These are phyloP conservation scores for Noturus placidus DNA, from an alignment of 2,113 vertebrate genomes.

Conservation along the genomic window DNA sequence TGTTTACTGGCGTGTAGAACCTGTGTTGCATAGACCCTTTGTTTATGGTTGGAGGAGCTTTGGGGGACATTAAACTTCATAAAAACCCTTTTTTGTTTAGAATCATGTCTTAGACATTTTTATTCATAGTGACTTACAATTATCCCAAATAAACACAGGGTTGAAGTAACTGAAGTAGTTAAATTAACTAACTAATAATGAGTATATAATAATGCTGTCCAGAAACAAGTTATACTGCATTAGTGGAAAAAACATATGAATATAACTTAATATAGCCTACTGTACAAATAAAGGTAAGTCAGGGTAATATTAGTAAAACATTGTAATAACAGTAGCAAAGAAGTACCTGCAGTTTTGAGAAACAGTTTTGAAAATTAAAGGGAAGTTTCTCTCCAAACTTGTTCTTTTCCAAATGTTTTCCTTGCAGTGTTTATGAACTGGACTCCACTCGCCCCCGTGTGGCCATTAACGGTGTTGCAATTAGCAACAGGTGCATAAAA, in stretches of 20 bases:
- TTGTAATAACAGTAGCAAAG: background rate
- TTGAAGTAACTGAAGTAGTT: too few relatives aligned
- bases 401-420: background rate
- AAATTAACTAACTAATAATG: background rate
- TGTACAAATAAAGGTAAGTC: too few relatives aligned
- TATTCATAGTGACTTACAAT: background rate
- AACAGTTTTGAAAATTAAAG: background rate
- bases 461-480: background rate
- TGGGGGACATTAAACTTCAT: background rate
- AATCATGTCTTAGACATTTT: background rate
- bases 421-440: background rate
- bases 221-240: background rate
- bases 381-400: background rate
- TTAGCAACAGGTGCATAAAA: background rate
- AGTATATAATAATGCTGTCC: background rate
- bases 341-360: background rate
- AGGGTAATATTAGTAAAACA: background rate
- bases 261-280: background rate
- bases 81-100: background rate
- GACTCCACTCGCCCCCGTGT: background rate
- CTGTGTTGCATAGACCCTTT: background rate
- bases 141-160: background rate
- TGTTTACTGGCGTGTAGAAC: background rate
- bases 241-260: background rate
- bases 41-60: background rate